Evolutionary conservation across 2,113 vertebrate species (phyloP).

Genomic region (Lepisosteus oculatus): DNA sequence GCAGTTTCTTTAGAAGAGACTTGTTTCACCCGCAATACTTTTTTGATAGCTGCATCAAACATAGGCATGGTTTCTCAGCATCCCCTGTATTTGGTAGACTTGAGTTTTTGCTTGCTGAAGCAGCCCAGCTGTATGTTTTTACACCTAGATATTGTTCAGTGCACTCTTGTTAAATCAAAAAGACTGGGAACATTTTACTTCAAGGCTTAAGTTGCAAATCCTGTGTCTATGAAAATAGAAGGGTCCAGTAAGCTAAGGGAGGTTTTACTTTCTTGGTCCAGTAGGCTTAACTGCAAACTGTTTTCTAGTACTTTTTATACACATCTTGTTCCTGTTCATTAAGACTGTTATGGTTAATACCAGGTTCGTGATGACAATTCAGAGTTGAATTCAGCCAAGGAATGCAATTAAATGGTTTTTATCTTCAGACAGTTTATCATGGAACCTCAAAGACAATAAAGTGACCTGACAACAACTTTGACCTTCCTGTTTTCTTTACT

Average conservation of each 20-base stretch:
- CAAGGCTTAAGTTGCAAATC: not conserved
- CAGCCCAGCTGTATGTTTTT: not conserved
- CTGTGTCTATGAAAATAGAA: not conserved
- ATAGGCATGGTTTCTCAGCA: not conserved
- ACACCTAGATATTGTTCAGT: not conserved
- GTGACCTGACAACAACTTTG: slow-evolving; percentile 52
- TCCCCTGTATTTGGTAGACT: not conserved
- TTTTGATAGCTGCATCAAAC: too few species aligned
- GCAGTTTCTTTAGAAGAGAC: not conserved
- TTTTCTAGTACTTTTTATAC: slow-evolving; percentile 1
- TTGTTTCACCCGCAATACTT: not conserved
- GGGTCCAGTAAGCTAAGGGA: not conserved
- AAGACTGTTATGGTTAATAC: slow-evolving; percentile 26
- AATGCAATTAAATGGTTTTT: slow-evolving; percentile 45
- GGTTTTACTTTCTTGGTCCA: not conserved
- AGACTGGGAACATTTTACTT: not conserved
- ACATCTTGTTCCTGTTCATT: slow-evolving; percentile 25
- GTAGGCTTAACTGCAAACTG: not conserved
- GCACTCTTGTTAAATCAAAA: not conserved
- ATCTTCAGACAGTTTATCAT: slow-evolving; percentile 46
- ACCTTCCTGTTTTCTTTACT: slow-evolving; percentile 19
- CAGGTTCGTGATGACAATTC: slow-evolving; percentile 40
- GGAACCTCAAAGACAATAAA: slow-evolving; percentile 57
- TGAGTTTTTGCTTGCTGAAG: not conserved
- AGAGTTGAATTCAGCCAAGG: slow-evolving; percentile 25